Conservation (phyloP, 2,113 vertebrate genomes). For the Falcunculus frontatus region DNA sequence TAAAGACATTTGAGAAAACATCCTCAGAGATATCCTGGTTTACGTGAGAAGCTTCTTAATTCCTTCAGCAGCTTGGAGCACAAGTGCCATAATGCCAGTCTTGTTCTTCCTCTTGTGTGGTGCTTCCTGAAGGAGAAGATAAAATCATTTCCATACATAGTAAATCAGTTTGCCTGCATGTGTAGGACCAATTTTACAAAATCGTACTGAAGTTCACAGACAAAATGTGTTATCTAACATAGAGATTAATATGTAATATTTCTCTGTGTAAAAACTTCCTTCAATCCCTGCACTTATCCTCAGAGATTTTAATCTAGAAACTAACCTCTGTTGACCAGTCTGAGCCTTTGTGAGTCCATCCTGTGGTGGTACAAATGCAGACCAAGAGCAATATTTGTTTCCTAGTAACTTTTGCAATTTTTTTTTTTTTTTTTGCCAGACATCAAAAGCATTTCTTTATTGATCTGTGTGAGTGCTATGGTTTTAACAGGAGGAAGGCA, state of each 20-base stretch:
- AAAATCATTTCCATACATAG: not conserved
- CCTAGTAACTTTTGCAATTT: not conserved
- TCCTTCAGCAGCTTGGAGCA: not conserved
- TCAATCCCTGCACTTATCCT: not conserved
- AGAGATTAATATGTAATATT: not conserved
- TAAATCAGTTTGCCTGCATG: not conserved
- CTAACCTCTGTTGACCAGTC: not conserved
- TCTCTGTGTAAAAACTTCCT: not conserved
- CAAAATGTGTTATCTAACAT: not conserved
- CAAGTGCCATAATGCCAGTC: not conserved
- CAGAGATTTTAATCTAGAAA: not conserved
- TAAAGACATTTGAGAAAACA: not conserved
- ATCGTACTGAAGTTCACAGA: not conserved
- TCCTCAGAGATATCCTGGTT: not conserved
- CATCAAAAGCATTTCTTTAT: not conserved
- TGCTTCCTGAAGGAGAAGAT: not conserved
- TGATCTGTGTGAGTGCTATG: not conserved
- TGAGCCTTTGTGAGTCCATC: not conserved
- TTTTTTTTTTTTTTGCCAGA: not conserved
- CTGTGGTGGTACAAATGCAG: not conserved
- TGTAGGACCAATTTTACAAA: not conserved
- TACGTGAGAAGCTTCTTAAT: not conserved
- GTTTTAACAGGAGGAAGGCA: not conserved
- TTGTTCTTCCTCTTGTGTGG: not conserved
- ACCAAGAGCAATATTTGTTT: not conserved